Evolutionary conservation across 2,888 invertebrate genomes (phyloP).

Genomic region (Seira sanloemensis): DNA sequence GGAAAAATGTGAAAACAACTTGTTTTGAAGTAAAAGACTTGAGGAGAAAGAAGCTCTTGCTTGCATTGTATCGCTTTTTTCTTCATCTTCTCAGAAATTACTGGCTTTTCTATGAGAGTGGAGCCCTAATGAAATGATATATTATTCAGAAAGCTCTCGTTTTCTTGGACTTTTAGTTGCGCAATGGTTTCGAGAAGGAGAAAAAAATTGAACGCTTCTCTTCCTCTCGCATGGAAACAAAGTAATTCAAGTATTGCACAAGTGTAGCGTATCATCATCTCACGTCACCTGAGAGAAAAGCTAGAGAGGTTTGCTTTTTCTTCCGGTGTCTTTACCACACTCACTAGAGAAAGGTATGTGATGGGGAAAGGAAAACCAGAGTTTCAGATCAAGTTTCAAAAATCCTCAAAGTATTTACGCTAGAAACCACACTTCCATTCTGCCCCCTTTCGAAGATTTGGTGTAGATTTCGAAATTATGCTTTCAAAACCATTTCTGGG

Average conservation of each 20-base stretch:
- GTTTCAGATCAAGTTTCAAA: neutral
- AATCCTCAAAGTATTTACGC: no score
- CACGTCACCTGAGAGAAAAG: slow-evolving; percentile 43
- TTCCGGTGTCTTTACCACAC: neutral
- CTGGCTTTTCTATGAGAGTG: slow-evolving; percentile 6
- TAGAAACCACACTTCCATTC: no score
- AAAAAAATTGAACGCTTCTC: slow-evolving; percentile 34
- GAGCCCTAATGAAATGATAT: slow-evolving; percentile 73
- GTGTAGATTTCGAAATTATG: no score
- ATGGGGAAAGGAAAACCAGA: neutral
- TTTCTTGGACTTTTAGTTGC: slow-evolving; percentile 44
- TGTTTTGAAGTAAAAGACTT: neutral
- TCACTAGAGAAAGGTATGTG: neutral
- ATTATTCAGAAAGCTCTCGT: slow-evolving; percentile 72
- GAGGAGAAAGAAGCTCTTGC: slow-evolving; percentile 17
- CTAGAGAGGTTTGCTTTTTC: neutral
- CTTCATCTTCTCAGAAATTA: slow-evolving; percentile 61
- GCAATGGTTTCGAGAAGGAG: slow-evolving; percentile 23
- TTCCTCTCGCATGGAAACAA: neutral
- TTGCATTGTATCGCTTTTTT: slow-evolving; percentile 30
- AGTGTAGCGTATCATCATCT: slow-evolving; percentile 37
- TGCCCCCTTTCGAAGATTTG: no score
- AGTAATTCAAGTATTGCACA: neutral
- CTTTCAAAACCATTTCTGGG: neutral
- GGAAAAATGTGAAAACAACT: slow-evolving; percentile 2